Evolutionary conservation across 2,888 invertebrate species (phyloP).

Genomic region (Nymphalis c-album): DNA sequence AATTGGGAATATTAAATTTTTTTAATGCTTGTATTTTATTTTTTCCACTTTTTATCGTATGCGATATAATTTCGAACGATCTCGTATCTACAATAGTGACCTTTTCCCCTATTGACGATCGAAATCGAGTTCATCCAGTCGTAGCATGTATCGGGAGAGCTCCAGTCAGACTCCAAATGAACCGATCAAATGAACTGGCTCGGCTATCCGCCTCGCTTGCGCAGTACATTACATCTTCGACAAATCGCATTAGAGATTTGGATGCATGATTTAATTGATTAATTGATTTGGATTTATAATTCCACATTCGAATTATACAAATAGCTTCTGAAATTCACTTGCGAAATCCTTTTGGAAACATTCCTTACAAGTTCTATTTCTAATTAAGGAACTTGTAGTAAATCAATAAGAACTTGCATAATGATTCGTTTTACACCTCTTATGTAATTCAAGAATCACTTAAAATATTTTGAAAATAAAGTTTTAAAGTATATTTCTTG

Average conservation of each 20-base stretch:
- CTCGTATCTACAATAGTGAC: slow-evolving; percentile 37
- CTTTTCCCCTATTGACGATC: slow-evolving; percentile 54
- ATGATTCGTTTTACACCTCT: too few species aligned
- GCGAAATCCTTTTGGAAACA: too few species aligned
- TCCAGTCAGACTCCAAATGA: slow-evolving; percentile 54
- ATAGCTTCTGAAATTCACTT: too few species aligned
- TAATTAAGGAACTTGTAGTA: too few species aligned
- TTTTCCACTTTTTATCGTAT: slow-evolving; percentile 6
- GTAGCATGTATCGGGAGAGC: slow-evolving; percentile 49
- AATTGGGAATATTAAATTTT: background rate
- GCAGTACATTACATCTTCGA: slow-evolving; percentile 54
- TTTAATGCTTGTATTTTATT: background rate
- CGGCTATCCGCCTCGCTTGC: slow-evolving; percentile 54
- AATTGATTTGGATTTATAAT: slow-evolving; percentile 40
- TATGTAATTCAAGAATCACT: too few species aligned
- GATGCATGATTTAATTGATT: slow-evolving; percentile 50
- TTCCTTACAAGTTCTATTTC: too few species aligned
- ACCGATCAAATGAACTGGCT: slow-evolving; percentile 54
- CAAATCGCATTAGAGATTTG: slow-evolving; percentile 54
- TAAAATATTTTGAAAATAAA: too few species aligned
- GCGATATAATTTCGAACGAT: slow-evolving; percentile 31
- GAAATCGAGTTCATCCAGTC: slow-evolving; percentile 65
- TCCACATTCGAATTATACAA: too few species aligned
- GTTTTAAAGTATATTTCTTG: too few species aligned
- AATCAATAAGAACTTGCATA: too few species aligned